Evolutionary conservation across 2,797 vertebrate species (phyloP).

Genomic region (Smutsia gigantea): DNA sequence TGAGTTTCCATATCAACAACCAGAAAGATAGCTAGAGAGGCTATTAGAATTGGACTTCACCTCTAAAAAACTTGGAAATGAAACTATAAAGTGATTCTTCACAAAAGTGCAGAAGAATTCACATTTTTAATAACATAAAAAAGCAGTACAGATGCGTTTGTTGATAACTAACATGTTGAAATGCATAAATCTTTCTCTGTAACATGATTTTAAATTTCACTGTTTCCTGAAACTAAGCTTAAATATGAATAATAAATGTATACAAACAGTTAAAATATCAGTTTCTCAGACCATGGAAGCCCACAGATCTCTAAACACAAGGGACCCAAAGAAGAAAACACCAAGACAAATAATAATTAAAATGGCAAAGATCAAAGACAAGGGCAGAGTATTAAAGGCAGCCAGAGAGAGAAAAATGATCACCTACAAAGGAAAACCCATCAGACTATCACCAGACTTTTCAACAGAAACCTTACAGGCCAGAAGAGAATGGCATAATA

Average conservation of each 20-base stretch:
- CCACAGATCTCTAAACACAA: no score
- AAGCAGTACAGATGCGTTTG: background rate
- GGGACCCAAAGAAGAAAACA: no score
- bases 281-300: no score
- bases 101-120: background rate
- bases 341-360: no score
- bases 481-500: no score
- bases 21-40: background rate
- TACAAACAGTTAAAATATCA: slow-evolving; percentile 31
- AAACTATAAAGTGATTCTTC: background rate
- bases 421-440: no score
- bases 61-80: background rate
- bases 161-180: background rate
- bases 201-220: slow-evolving; percentile 68
- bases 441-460: no score
- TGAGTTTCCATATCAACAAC: background rate
- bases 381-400: no score
- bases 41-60: background rate
- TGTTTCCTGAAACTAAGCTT: slow-evolving; percentile 46
- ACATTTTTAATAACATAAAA: background rate
- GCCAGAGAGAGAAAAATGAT: no score
- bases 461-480: no score
- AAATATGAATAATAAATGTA: slow-evolving; percentile 59
- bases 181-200: background rate
- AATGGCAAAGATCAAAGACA: no score